Evolutionary conservation across 1,140 invertebrate genomes (phyloP).

Genomic region (Liolophura sinensis): DNA sequence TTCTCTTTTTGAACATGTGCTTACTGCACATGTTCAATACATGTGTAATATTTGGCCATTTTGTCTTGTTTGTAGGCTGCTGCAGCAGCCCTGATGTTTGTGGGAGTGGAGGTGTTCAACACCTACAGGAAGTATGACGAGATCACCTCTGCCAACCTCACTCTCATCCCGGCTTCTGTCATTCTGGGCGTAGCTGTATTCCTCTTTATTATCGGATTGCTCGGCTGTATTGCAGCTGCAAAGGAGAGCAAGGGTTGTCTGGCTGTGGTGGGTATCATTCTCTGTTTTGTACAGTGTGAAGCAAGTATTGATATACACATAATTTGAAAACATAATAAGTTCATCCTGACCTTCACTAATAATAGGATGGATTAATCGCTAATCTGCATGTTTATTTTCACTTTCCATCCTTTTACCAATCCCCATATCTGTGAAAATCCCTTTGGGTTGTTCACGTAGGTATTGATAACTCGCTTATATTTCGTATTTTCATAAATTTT

Average conservation of each 20-base stretch:
- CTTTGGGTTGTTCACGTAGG: neutral
- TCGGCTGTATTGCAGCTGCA: conserved; percentile 86
- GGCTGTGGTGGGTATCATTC: conserved; percentile 68
- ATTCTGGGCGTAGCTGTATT: conserved; percentile 76
- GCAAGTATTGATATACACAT: neutral
- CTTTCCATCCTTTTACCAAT: neutral
- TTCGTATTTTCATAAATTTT: neutral
- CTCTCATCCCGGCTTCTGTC: conserved; percentile 58
- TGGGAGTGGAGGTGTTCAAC: conserved; percentile 50
- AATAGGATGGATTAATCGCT: neutral
- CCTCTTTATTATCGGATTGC: conserved; percentile 81
- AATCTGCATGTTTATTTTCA: neutral
- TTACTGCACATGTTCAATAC: too few species aligned
- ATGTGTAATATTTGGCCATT: too few species aligned
- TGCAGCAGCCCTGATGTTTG: conserved; percentile 45
- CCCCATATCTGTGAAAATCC: neutral
- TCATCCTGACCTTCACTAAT: too few species aligned
- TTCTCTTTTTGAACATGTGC: too few species aligned
- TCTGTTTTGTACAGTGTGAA: conserved; percentile 6
- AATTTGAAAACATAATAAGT: too few species aligned
- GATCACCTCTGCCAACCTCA: conserved; percentile 41
- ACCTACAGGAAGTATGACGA: conserved; percentile 51
- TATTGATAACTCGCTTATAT: neutral
- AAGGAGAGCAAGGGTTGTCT: conserved; percentile 85
- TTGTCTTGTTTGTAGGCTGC: conserved; percentile 37